phyloP scores from a whole-genome alignment of 2,888 invertebrate species.

The Blastobasis adustella region DNA sequence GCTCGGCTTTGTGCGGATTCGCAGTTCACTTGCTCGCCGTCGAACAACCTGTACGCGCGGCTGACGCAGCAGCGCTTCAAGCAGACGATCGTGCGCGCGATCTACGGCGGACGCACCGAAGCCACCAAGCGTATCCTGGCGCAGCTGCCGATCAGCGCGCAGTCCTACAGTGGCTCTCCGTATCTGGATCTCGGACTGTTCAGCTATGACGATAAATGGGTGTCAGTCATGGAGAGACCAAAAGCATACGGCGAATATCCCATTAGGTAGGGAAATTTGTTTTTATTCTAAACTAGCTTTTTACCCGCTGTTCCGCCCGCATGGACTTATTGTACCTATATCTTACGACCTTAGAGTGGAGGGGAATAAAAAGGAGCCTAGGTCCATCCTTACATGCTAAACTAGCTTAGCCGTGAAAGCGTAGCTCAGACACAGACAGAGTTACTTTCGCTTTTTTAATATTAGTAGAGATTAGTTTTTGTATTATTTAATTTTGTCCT shows the following conservation, averaged over 20 bases:
- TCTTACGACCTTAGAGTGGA: too few species aligned
- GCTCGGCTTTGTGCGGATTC: conserved; percentile 87
- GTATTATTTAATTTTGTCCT: too few species aligned
- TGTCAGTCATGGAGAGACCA: conserved; percentile 95
- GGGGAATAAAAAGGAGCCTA: too few species aligned
- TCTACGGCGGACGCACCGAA: conserved; percentile 91
- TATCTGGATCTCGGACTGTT: conserved; percentile 94
- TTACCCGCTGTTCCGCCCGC: too few species aligned
- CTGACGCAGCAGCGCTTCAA: conserved; percentile 83
- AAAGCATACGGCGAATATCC: conserved; percentile 95
- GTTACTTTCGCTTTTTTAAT: too few species aligned
- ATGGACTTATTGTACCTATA: too few species aligned
- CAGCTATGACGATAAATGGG: conserved; percentile 96
- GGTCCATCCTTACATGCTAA: too few species aligned
- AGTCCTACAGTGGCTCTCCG: conserved; percentile 94
- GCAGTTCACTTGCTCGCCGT: conserved; percentile 92
- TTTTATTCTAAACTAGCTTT: background rate
- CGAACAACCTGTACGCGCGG: conserved; percentile 90
- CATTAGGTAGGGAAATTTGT: conserved; percentile 78
- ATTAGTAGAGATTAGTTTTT: too few species aligned
- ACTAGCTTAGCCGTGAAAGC: too few species aligned
- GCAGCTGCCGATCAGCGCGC: conserved; percentile 94
- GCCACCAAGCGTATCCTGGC: conserved; percentile 92
- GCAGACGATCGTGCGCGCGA: conserved; percentile 91
- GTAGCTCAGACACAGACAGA: too few species aligned